phyloP scores from a whole-genome alignment of 2,797 vertebrate genomes.

The Falco naumanni region DNA sequence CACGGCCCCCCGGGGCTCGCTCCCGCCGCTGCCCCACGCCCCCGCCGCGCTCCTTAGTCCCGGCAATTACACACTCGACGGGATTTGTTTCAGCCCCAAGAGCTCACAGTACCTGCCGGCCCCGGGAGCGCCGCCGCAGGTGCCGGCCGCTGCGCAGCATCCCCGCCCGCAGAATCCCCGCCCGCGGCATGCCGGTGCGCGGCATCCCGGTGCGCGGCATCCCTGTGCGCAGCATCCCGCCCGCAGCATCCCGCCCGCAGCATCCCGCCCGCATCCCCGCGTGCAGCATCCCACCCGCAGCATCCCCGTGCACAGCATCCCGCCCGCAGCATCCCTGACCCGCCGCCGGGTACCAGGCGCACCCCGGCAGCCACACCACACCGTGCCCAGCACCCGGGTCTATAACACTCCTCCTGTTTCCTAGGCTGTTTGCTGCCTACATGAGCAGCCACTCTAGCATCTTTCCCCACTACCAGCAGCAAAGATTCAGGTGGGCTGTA shows the following conservation, averaged over 20 bases:
- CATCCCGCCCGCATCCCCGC: too few species aligned
- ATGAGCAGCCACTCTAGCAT: accelerated
- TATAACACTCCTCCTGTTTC: accelerated
- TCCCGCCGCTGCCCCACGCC: background rate
- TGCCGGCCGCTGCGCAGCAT: background rate
- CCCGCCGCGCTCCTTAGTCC: background rate
- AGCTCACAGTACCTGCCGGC: background rate
- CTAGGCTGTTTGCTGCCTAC: background rate
- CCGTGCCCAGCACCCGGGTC: accelerated
- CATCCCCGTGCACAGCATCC: background rate
- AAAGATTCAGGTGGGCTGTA: background rate
- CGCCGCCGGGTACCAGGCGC: accelerated
- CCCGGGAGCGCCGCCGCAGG: background rate
- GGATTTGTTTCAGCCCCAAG: accelerated
- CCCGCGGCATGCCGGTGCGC: background rate
- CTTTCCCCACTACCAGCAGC: background rate
- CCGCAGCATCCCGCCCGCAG: too few species aligned
- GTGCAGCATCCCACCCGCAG: too few species aligned
- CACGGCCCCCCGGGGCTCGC: accelerated
- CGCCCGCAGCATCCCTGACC: background rate
- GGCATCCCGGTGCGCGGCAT: too few species aligned
- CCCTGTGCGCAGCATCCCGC: too few species aligned
- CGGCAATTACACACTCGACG: accelerated
- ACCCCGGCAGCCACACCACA: background rate
- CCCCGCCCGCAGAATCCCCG: background rate